Evolutionary conservation across 1,140 invertebrate genomes (phyloP).

Genomic region (Apis mellifera): DNA sequence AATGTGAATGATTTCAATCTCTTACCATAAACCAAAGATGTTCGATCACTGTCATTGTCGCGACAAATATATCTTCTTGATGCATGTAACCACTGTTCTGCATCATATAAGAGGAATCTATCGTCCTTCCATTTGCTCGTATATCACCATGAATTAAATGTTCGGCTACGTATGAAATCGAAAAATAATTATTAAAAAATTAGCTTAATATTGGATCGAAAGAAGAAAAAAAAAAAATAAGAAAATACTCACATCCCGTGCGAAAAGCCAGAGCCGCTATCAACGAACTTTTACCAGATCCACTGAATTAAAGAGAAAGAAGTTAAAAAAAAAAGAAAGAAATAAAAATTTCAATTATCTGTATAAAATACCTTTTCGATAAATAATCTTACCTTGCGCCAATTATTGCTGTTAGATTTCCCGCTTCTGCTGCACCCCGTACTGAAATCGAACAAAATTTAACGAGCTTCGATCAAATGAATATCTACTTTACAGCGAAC

Average conservation of each 20-base stretch:
- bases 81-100: constrained; percentile 95
- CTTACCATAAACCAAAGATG: constrained; percentile 94
- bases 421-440: constrained; percentile 89
- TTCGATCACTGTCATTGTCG: constrained; percentile 92
- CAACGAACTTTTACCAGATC: constrained; percentile 97
- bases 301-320: constrained; percentile 81
- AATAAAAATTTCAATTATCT: not conserved
- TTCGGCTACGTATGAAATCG: constrained; percentile 78
- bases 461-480: not conserved
- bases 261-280: constrained; percentile 93
- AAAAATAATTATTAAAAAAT: not conserved
- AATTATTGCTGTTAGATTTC: constrained; percentile 93
- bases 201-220: not conserved
- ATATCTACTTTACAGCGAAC: not conserved
- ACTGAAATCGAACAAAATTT: constrained; percentile 78
- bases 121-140: constrained; percentile 85
- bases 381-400: constrained; percentile 88
- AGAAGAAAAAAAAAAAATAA: not conserved
- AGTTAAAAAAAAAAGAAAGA: not conserved
- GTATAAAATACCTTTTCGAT: too few species aligned
- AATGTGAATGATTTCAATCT: not conserved
- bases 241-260: constrained; percentile 83
- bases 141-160: constrained; percentile 89
- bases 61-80: constrained; percentile 95
- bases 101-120: constrained; percentile 87